Percentiles rank a stretch among this genome's conserved stretches.
Conservation (phyloP, 2,797 vertebrate species). For the Danio albolineatus region DNA sequence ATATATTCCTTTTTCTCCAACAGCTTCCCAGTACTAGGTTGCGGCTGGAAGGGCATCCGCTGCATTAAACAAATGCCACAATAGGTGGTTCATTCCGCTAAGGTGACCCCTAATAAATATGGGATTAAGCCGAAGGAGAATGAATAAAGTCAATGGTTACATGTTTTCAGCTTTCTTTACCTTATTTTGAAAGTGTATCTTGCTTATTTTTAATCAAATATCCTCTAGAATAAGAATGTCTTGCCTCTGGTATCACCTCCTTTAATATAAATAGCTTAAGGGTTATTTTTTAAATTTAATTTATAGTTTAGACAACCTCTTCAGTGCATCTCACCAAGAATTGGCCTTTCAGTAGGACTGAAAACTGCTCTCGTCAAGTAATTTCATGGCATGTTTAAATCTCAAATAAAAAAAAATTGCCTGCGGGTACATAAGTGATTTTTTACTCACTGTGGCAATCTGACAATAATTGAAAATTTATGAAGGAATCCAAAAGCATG, state of each 20-base stretch:
- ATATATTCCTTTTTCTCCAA: too few species aligned
- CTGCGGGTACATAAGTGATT: constrained; percentile 6
- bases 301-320: neutral
- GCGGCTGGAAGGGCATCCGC: too few species aligned
- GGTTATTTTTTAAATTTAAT: neutral
- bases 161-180: too few species aligned
- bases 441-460: constrained; percentile 24
- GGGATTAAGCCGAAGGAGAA: too few species aligned
- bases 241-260: neutral
- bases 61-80: too few species aligned
- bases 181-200: too few species aligned
- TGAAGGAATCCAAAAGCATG: constrained; percentile 33
- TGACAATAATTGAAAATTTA: constrained; percentile 50
- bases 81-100: too few species aligned
- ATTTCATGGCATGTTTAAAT: neutral
- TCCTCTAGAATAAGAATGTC: neutral
- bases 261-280: neutral
- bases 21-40: too few species aligned
- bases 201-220: neutral
- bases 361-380: neutral
- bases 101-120: too few species aligned
- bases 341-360: neutral
- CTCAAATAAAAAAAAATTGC: neutral
- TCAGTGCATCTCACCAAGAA: neutral
- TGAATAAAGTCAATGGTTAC: too few species aligned